Conservation (phyloP, 2,888 invertebrate species). For the Acheta domesticus region DNA sequence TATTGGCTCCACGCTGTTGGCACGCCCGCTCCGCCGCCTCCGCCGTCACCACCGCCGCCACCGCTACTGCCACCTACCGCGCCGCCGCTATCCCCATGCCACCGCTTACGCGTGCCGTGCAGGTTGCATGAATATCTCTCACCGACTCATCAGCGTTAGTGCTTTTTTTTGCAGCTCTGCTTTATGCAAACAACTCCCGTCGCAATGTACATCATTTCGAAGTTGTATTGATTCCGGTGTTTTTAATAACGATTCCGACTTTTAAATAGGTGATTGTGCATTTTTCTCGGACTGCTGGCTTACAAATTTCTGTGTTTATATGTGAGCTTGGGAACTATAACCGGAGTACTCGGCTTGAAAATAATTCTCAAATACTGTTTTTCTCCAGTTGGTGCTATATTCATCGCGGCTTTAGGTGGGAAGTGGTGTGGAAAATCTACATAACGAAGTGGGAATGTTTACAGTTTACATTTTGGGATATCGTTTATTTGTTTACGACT, state of each 20-base stretch:
- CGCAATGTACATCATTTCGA: background rate
- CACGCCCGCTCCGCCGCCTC: background rate
- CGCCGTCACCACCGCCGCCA: background rate
- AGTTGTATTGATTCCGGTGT: background rate
- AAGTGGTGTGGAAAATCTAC: background rate
- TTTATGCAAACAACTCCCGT: background rate
- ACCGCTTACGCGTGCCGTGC: background rate
- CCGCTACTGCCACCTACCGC: background rate
- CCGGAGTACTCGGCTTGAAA: background rate
- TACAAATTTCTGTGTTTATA: background rate
- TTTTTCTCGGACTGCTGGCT: conserved; percentile 9
- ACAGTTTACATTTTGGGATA: background rate
- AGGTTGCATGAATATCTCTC: too few species aligned
- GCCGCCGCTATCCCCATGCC: background rate
- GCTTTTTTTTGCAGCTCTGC: background rate
- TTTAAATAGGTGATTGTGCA: background rate
- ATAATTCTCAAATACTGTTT: background rate
- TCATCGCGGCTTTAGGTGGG: background rate
- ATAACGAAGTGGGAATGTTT: background rate
- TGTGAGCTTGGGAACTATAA: background rate
- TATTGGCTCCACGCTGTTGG: background rate
- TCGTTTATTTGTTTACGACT: background rate
- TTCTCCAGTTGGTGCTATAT: background rate
- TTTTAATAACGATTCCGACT: conserved; percentile 3
- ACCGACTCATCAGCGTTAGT: background rate